Evolutionary conservation across 2,888 invertebrate species (phyloP).

Genomic region (Hyposoter dolosus): DNA sequence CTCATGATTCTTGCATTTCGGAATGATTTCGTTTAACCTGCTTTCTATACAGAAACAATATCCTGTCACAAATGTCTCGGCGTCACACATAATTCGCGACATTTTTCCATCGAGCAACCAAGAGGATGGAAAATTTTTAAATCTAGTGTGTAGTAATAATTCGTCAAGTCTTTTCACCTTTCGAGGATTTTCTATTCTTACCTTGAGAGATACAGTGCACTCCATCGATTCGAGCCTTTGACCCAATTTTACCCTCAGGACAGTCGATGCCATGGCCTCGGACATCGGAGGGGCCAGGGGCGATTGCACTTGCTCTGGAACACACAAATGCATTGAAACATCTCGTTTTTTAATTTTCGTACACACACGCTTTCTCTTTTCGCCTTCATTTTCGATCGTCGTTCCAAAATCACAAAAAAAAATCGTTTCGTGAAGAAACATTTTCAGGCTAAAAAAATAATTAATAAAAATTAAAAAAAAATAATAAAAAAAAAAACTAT

Average conservation of each 20-base stretch:
- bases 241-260: constrained; percentile 56
- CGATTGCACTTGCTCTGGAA: constrained; percentile 31
- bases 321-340: constrained; percentile 19
- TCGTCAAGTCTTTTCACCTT: constrained; percentile 29
- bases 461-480: neutral
- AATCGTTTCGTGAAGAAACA: neutral
- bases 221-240: constrained; percentile 60
- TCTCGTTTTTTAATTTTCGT: neutral
- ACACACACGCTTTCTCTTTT: neutral
- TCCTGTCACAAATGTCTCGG: neutral
- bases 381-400: neutral
- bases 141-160: neutral
- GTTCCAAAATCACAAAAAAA: neutral
- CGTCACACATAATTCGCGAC: constrained; percentile 12
- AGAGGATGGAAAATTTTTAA: neutral
- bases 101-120: neutral
- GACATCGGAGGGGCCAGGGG: neutral
- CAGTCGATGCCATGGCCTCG: constrained; percentile 16
- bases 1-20: constrained; percentile 2
- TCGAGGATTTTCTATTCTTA: constrained; percentile 48
- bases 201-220: constrained; percentile 14
- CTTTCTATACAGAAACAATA: constrained; percentile 24
- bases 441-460: neutral
- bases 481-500: neutral
- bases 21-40: constrained; percentile 33